These are phyloP conservation scores for Abrostola tripartita DNA, from an alignment of 2,888 invertebrate species.

Conservation along the genomic window DNA sequence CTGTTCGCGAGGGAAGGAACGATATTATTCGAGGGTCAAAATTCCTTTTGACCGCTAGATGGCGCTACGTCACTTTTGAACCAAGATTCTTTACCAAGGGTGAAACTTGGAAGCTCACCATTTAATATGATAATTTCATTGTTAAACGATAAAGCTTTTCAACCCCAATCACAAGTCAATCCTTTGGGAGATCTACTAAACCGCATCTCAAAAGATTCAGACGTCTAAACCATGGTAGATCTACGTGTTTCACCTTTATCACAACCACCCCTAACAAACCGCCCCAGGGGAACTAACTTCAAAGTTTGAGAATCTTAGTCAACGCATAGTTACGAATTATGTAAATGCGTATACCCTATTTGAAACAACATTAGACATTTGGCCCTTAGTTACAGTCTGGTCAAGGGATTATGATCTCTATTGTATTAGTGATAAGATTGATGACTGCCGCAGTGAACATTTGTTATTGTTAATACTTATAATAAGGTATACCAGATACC, in stretches of 20 bases:
- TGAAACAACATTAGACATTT: neutral
- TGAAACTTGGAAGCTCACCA: too few species aligned
- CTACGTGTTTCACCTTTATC: conserved; percentile 36
- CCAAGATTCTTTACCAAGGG: too few species aligned
- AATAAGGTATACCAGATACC: too few species aligned
- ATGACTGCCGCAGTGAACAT: too few species aligned
- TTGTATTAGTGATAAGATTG: neutral
- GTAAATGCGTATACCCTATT: conserved; percentile 11
- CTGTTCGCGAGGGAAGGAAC: too few species aligned
- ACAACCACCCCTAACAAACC: conserved; percentile 23
- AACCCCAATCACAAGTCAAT: conserved; percentile 20
- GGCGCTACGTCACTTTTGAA: too few species aligned
- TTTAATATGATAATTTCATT: too few species aligned
- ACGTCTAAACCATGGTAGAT: conserved; percentile 30
- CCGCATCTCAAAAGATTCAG: conserved; percentile 46
- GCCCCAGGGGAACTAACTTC: conserved; percentile 33
- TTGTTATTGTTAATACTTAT: too few species aligned
- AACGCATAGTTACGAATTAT: conserved; percentile 41
- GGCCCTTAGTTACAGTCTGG: too few species aligned
- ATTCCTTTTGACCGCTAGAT: too few species aligned
- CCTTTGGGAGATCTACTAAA: conserved; percentile 22
- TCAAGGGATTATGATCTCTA: too few species aligned
- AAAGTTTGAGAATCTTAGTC: conserved; percentile 42
- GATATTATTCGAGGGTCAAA: too few species aligned
- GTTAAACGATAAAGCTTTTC: neutral